phyloP scores from a whole-genome alignment of 2,888 invertebrate genomes.

The Ligdia adustata region DNA sequence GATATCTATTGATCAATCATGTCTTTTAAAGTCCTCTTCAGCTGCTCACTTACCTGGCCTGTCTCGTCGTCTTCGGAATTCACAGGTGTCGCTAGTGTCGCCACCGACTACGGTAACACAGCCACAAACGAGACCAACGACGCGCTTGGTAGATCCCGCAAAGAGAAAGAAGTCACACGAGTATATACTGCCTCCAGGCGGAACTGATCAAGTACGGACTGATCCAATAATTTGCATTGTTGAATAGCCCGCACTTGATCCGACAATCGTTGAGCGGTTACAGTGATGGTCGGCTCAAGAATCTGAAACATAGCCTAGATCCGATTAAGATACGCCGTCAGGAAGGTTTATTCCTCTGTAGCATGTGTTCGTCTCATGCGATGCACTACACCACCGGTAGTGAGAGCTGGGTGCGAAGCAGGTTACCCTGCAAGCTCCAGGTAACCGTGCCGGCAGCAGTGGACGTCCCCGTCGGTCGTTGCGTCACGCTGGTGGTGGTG shows the following conservation, averaged over 20 bases:
- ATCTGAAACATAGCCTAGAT: neutral
- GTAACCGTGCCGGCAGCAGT: too few relatives aligned
- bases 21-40: too few relatives aligned
- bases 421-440: too few relatives aligned
- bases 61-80: too few relatives aligned
- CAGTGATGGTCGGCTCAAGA: neutral
- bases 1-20: too few relatives aligned
- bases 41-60: neutral
- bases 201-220: neutral
- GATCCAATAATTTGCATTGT: slow-evolving; percentile 7
- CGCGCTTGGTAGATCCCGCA: neutral
- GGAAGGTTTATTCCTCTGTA: too few relatives aligned
- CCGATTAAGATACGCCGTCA: neutral
- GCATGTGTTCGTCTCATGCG: too few relatives aligned
- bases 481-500: too few relatives aligned
- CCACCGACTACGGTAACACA: neutral
- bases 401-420: too few relatives aligned
- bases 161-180: neutral
- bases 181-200: neutral
- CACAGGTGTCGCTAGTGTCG: neutral
- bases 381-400: too few relatives aligned
- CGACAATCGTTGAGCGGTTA: neutral
- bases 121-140: neutral
- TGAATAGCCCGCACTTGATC: neutral
- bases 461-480: too few relatives aligned